Conservation (phyloP, 2,797 vertebrate genomes). For the Girardinus metallicus region DNA sequence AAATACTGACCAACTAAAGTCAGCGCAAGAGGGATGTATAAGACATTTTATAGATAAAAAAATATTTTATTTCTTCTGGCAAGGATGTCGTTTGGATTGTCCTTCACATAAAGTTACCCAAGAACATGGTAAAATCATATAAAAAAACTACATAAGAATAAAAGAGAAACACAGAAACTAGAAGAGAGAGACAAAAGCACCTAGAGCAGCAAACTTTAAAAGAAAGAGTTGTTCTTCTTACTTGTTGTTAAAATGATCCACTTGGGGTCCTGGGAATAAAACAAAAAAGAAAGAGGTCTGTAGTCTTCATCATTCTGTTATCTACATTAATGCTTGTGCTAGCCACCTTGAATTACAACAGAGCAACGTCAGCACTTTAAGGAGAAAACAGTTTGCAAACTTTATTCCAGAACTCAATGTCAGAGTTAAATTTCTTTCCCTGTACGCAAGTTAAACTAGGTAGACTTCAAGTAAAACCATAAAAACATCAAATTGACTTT, state of each 20-base stretch:
- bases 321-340: neutral
- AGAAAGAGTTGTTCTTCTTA: constrained; percentile 75
- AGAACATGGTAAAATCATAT: neutral
- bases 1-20: no score
- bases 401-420: constrained; percentile 6
- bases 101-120: neutral
- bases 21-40: no score
- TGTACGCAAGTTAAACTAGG: neutral
- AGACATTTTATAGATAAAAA: no score
- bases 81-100: no score
- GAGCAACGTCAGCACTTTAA: neutral
- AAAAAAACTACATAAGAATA: neutral
- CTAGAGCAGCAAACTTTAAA: neutral
- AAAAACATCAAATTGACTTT: neutral
- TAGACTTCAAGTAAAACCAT: neutral
- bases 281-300: constrained; percentile 20
- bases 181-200: neutral
- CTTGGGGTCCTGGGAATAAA: constrained; percentile 87
- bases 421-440: neutral
- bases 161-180: neutral
- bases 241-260: constrained; percentile 91
- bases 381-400: constrained; percentile 13
- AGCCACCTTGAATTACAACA: neutral
- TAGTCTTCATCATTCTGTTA: neutral
- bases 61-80: no score